phyloP scores from a whole-genome alignment of 2,888 invertebrate species.

The Drosophila rellima region DNA sequence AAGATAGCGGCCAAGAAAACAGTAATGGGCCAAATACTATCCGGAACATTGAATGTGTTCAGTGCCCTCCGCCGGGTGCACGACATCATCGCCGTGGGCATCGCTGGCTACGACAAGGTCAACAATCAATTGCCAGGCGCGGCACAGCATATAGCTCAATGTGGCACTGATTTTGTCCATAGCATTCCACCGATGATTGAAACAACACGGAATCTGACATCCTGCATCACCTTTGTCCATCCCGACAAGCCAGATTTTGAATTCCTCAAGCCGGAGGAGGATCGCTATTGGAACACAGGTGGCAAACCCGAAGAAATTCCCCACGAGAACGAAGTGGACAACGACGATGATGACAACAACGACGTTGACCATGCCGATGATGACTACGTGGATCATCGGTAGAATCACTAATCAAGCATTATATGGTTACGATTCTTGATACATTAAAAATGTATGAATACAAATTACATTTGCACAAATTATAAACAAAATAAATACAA shows the following conservation, averaged over 20 bases:
- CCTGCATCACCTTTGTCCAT: slow-evolving; percentile 69
- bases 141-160: slow-evolving; percentile 44
- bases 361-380: slow-evolving; percentile 37
- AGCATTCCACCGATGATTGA: slow-evolving; percentile 74
- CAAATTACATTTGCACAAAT: slow-evolving; percentile 28
- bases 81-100: slow-evolving; percentile 67
- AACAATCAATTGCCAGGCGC: slow-evolving; percentile 71
- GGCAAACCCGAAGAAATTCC: slow-evolving; percentile 52
- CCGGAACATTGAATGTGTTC: slow-evolving; percentile 67
- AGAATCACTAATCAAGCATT: slow-evolving; percentile 11
- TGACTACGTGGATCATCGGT: slow-evolving; percentile 67
- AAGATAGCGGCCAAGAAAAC: slow-evolving; percentile 75
- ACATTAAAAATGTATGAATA: slow-evolving; percentile 1
- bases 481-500: slow-evolving; percentile 30
- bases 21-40: slow-evolving; percentile 75
- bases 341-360: slow-evolving; percentile 9
- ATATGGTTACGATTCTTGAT: slow-evolving; percentile 11
- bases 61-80: slow-evolving; percentile 67
- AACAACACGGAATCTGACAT: slow-evolving; percentile 70
- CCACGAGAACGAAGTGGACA: slow-evolving; percentile 44
- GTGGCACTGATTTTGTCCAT: slow-evolving; percentile 58
- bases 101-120: slow-evolving; percentile 61
- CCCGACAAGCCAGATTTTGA: slow-evolving; percentile 63
- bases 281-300: slow-evolving; percentile 73
- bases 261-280: slow-evolving; percentile 70